A percentile compares a stretch with the other conserved stretches of the same genome.
Conservation (phyloP, 2,797 vertebrate species). For the Lithobates sylvaticus region DNA sequence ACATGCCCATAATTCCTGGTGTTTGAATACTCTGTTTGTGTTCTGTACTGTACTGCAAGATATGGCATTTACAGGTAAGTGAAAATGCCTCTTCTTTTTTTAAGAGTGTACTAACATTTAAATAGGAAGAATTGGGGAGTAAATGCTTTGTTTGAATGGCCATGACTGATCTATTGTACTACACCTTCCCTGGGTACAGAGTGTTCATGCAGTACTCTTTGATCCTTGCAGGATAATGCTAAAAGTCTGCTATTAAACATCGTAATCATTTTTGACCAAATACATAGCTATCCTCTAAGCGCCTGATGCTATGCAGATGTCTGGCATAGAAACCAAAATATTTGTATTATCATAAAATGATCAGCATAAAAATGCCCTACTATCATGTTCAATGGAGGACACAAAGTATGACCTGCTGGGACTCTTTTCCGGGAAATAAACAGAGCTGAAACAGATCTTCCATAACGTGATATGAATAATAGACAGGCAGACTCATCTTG, state of each 20-base stretch:
- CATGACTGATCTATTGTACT: too few relatives aligned
- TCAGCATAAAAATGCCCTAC: conserved; percentile 28
- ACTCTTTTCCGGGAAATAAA: conserved; percentile 27
- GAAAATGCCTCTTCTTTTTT: too few relatives aligned
- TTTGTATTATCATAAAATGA: conserved; percentile 39
- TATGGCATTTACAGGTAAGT: too few relatives aligned
- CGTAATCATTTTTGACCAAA: not conserved
- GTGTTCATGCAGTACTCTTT: not conserved
- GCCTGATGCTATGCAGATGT: conserved; percentile 35
- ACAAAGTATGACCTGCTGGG: conserved; percentile 21
- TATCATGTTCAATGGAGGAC: conserved; percentile 21
- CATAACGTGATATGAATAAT: conserved; percentile 23
- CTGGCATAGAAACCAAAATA: conserved; percentile 40
- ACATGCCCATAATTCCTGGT: too few relatives aligned
- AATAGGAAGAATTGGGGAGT: too few relatives aligned
- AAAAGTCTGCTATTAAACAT: not conserved
- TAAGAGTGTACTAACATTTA: too few relatives aligned
- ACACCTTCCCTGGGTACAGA: not conserved
- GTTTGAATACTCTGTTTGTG: too few relatives aligned
- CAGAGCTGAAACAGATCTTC: conserved; percentile 25
- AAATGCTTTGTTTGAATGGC: too few relatives aligned
- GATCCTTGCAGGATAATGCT: not conserved
- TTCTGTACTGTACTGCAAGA: too few relatives aligned
- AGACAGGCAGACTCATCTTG: not conserved
- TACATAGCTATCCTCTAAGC: not conserved